These are phyloP conservation scores for Chelonia mydas DNA, from an alignment of 2,797 vertebrate genomes.

Conservation along the genomic window DNA sequence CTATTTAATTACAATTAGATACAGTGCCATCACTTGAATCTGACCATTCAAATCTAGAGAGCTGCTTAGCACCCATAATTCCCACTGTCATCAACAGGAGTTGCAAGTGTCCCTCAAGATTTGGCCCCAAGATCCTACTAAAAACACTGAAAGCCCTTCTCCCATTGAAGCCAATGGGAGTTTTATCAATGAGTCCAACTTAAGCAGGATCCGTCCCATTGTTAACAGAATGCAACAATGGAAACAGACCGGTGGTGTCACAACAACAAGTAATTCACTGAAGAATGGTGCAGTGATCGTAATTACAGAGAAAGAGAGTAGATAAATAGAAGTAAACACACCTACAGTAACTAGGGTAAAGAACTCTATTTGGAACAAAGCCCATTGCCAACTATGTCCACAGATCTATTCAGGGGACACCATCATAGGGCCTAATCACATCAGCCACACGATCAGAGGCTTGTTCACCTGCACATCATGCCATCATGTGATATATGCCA, in stretches of 20 bases:
- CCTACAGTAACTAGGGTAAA: neutral
- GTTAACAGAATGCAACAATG: neutral
- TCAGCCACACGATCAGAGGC: too few relatives aligned
- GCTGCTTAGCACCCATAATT: neutral
- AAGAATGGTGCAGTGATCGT: conserved; percentile 61
- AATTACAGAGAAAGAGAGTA: conserved; percentile 53
- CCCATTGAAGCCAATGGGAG: neutral
- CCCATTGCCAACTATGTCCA: too few relatives aligned
- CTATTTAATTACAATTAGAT: neutral
- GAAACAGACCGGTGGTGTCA: neutral
- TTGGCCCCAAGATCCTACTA: neutral
- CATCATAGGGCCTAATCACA: too few relatives aligned
- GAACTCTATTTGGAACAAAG: neutral
- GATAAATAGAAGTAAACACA: conserved; percentile 50
- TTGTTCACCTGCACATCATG: too few relatives aligned
- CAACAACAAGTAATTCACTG: conserved; percentile 30
- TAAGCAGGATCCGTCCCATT: neutral
- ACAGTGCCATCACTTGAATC: neutral
- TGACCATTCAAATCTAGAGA: neutral
- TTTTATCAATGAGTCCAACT: neutral
- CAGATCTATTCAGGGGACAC: too few relatives aligned
- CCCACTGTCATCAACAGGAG: neutral
- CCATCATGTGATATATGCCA: too few relatives aligned
- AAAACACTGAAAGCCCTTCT: neutral
- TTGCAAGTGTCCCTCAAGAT: neutral